A percentile compares a stretch with the other conserved stretches of the same genome.
Evolutionary conservation across 2,797 vertebrate species (phyloP).

Genomic region (Lacerta agilis): DNA sequence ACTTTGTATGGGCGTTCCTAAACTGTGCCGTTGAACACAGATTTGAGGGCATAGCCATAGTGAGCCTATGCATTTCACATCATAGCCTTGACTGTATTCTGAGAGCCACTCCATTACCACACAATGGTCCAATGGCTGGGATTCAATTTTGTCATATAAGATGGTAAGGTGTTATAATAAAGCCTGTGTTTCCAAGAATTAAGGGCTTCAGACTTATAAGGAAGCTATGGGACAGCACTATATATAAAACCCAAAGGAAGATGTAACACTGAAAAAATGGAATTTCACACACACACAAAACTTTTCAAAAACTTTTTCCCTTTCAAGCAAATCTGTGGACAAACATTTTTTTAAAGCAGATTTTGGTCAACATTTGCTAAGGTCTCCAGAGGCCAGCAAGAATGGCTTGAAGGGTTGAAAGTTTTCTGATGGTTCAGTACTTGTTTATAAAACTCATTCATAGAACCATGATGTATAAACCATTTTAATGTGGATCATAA

Average conservation of each 20-base stretch:
- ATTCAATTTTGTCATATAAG: background rate
- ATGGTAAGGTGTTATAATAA: background rate
- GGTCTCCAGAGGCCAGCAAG: background rate
- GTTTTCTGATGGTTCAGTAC: conserved; percentile 14
- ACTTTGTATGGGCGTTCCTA: background rate
- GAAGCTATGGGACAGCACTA: background rate
- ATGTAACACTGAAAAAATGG: background rate
- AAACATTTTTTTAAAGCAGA: background rate
- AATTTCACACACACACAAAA: background rate
- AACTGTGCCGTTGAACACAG: background rate
- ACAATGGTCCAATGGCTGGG: background rate
- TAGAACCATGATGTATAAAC: conserved; percentile 17
- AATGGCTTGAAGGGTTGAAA: background rate
- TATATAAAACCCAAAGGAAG: background rate
- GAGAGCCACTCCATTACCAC: background rate
- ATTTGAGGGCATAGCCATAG: background rate
- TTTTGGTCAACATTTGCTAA: conserved; percentile 4
- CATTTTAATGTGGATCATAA: conserved; percentile 29
- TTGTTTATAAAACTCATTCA: conserved; percentile 28
- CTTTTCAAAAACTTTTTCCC: background rate
- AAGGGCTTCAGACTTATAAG: background rate
- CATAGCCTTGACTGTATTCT: background rate
- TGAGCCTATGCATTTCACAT: background rate
- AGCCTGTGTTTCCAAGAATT: background rate
- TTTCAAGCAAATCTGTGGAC: background rate